Evolutionary conservation across 2,888 invertebrate genomes (phyloP), one percentile per base, ranked within the genome.

Genomic region (Palloptera scutellata): DNA sequence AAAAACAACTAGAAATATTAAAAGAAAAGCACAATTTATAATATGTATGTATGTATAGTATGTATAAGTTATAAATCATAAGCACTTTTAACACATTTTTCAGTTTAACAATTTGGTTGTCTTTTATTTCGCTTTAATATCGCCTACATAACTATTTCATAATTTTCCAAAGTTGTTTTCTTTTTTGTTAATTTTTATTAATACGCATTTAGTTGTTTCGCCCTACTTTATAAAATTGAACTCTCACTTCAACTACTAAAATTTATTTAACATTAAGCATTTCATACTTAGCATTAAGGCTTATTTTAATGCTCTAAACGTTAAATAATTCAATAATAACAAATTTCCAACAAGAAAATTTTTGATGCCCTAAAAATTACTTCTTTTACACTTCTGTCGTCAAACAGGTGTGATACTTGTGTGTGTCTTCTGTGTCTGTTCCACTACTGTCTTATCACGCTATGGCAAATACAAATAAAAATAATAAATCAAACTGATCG

Each of bases 321-420:
- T 30, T 30, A 30, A 30, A 30, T 30, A 30, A 30, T 30, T 30
- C 2, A 30, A 30, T 30, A 30, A 30, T 30, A 30, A 30, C 30
- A 30, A 30, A 30, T 30, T 30, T 30, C 6, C 30, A 30, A 30
- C 2, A 2, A 30, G 6, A 6, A 4, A 30, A 4, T 4, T 4
- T 30, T 30, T 30, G 30, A 30, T 30, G 30, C 48, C 48, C 5
- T 48, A 48, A n/a, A 48, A 48, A n/a, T 48, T 48, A 48, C 13
- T 13, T 13, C 17, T 48, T 61, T 64, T 59, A 57, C 55, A 61
- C 53, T 69, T 69, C 54, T 62, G 55, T 30, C 30, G 30, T 40
- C 58, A 61, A 66, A 69, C 64, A 69, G 69, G 69, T 69, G 66
- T 69, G 64, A 69, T 67, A 69, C 65, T 62, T 52, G 43, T 58